Conservation (phyloP, 92 coral and sea anemone genomes). For the Diadumene lineata region DNA sequence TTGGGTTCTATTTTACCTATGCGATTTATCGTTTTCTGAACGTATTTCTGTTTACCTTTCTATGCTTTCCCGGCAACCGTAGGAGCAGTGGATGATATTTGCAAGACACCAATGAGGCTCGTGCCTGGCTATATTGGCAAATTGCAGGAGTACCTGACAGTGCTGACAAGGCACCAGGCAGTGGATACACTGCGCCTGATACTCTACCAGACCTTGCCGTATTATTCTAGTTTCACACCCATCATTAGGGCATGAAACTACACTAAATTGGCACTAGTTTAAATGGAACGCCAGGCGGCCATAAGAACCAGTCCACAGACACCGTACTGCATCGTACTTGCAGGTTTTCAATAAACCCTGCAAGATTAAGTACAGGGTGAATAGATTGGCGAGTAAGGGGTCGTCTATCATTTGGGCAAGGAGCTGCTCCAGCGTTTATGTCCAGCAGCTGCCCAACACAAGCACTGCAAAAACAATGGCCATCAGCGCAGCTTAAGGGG, state of each 20-base stretch:
- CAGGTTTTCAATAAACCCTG: too few species aligned
- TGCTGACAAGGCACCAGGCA: conserved; percentile 12
- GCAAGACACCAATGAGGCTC: not conserved
- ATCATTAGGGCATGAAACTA: not conserved
- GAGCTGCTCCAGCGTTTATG: not conserved
- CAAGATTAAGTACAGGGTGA: not conserved
- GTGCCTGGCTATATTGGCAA: conserved; percentile 4
- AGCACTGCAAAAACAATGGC: not conserved
- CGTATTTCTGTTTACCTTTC: conserved; percentile 13
- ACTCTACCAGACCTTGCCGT: not conserved
- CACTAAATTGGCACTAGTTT: not conserved
- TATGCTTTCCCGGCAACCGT: not conserved
- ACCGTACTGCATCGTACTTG: not conserved
- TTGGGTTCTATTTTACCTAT: too few species aligned
- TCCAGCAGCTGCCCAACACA: not conserved
- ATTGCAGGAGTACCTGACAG: conserved; percentile 11
- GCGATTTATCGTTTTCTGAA: too few species aligned
- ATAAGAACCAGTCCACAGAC: conserved; percentile 4
- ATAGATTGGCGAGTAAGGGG: not conserved
- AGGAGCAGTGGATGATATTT: not conserved
- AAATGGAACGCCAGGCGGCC: not conserved
- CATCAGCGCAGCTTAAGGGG: not conserved
- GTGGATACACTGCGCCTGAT: conserved; percentile 6
- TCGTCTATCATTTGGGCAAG: not conserved
- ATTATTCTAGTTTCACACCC: not conserved